Base-by-base conservation (phyloP, 2,888 invertebrate species). In the Callimorpha dominula region DNA sequence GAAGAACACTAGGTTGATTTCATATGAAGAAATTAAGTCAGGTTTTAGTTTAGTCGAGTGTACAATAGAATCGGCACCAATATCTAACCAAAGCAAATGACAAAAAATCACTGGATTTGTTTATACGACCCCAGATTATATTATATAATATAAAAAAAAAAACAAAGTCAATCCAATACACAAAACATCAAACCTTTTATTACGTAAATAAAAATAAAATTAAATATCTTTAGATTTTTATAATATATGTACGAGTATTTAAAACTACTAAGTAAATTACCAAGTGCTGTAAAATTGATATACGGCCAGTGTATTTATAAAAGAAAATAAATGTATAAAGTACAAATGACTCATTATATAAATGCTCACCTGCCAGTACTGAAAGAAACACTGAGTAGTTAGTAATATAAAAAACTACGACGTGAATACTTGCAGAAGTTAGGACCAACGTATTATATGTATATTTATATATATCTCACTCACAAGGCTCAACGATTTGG, bases 351-450 rank as follows among this genome's bases (percentile, higher is more conserved):
- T 54, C 11, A n/a, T 52, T 67, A 17, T 17, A 68, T 68, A 64
- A 57, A 82, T 82, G 77, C 86, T 90, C 88, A 91, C 89, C 91
- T 90, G 89, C 76, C 77, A 87, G 62, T 68, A 90, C 91, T 91
- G 91, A 86, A 91, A 91, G 79, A 90, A 88, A 90, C 57, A 86
- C 85, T 86, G 60, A 73, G 75, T 65, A 69, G 81, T 86, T 86
- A 84, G 70, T 76, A 43, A 66, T 67, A 40, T n/a, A n/a, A n/a
- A n/a, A n/a, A n/a, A n/a, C n/a, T n/a, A n/a, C n/a, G n/a, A n/a
- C n/a, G 57, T 57, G 20, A 1, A 4, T 9, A 52, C 5, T 43
- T 15, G 15, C 15, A 4, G 14, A 50, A 49, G 12, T 49, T 49
- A 43, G 0, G 0, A 43, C 43, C 31, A 31, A 31, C 1, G 1